Percentiles rank a stretch among this genome's conserved stretches.
Conservation (phyloP, 2,113 vertebrate species). For the Xenopus borealis region DNA sequence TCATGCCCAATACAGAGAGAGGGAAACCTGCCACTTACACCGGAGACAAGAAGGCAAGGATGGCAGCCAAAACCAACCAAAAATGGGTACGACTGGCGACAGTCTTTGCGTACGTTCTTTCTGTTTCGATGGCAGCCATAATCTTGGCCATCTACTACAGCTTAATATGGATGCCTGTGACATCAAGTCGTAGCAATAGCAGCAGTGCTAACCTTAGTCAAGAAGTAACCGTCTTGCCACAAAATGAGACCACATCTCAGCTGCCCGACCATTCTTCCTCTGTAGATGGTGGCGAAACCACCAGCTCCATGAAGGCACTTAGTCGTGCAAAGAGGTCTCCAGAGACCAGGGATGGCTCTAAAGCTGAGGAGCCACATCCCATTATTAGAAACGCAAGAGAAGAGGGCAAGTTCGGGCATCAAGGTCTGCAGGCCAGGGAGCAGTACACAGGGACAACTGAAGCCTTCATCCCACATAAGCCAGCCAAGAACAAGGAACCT, state of each 20-base stretch:
- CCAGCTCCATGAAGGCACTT: not conserved
- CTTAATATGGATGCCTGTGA: constrained; percentile 89
- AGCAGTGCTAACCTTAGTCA: constrained; percentile 51
- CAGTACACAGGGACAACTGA: not conserved
- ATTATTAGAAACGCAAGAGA: not conserved
- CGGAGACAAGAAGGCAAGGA: constrained; percentile 98
- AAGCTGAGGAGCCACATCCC: not conserved
- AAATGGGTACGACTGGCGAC: constrained; percentile 98
- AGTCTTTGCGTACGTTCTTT: constrained; percentile 94
- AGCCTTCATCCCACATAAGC: not conserved
- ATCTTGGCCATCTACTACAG: constrained; percentile 97
- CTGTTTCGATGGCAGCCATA: constrained; percentile 94
- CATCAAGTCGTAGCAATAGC: constrained; percentile 60
- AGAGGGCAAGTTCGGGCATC: not conserved
- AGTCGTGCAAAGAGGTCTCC: constrained; percentile 11
- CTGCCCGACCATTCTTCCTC: not conserved
- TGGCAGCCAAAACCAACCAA: constrained; percentile 98
- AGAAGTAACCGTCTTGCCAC: constrained; percentile 14
- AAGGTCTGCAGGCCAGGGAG: not conserved
- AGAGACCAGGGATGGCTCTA: not conserved
- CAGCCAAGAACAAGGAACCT: not conserved
- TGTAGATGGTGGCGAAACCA: constrained; percentile 10
- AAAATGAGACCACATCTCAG: constrained; percentile 19
- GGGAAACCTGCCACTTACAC: constrained; percentile 96
- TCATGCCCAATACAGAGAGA: constrained; percentile 89